Evolutionary conservation across 2,113 vertebrate genomes (phyloP).

Genomic region (Typhlomys cinereus): DNA sequence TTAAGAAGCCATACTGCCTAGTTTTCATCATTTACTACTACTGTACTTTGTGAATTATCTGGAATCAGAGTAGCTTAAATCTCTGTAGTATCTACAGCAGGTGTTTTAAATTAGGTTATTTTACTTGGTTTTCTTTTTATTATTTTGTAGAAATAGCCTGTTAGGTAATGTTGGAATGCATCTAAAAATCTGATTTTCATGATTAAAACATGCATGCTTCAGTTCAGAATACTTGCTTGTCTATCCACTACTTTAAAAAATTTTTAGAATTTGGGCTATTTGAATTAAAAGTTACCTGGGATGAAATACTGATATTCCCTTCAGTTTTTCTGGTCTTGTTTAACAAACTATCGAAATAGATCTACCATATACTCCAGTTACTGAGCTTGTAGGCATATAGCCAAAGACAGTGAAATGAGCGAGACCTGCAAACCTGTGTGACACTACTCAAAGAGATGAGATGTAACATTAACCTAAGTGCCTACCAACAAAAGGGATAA

Average conservation of each 20-base stretch:
- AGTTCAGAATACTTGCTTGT: neutral
- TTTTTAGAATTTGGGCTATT: neutral
- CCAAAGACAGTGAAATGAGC: neutral
- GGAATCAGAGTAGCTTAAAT: neutral
- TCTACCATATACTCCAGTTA: neutral
- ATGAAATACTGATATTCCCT: neutral
- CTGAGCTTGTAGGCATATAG: neutral
- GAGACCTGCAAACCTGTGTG: neutral
- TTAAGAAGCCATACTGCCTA: neutral
- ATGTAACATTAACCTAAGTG: neutral
- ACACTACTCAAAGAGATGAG: neutral
- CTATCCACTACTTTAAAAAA: neutral
- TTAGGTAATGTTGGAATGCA: neutral
- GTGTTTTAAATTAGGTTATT: neutral
- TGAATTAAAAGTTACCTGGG: neutral
- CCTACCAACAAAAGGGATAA: neutral
- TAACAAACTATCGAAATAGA: neutral
- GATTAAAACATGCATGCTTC: neutral
- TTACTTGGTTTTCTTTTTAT: neutral
- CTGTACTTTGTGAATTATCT: constrained; percentile 34
- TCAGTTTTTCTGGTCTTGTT: constrained; percentile 46
- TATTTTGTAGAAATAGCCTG: constrained; percentile 30
- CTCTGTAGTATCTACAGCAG: neutral
- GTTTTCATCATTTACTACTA: neutral
- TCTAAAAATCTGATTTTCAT: constrained; percentile 16